These are phyloP conservation scores for Lemur catta DNA, from an alignment of 2,797 vertebrate genomes.

Conservation along the genomic window DNA sequence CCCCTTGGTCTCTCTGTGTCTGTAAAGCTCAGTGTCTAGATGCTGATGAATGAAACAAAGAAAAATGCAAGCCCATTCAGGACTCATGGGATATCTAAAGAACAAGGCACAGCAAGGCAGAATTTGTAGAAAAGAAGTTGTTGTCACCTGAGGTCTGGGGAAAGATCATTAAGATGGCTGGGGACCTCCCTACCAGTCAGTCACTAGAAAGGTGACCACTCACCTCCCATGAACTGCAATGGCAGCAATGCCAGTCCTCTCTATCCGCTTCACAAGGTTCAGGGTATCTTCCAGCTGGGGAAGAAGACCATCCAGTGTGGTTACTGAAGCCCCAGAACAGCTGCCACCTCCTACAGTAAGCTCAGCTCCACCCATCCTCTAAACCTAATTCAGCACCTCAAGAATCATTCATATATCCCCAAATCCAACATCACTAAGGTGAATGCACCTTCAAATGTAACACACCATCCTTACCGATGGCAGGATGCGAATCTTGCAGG, in stretches of 20 bases:
- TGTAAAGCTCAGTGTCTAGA: neutral
- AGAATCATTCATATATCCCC: neutral
- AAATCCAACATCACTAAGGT: conserved; percentile 33
- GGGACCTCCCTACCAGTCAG: neutral
- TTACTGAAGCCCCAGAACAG: neutral
- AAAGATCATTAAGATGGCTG: neutral
- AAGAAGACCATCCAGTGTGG: neutral
- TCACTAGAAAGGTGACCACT: conserved; percentile 45
- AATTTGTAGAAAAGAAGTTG: neutral
- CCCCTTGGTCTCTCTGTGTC: neutral
- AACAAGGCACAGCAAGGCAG: neutral
- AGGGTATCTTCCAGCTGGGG: conserved; percentile 93
- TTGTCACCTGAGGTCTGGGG: neutral
- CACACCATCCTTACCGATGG: conserved; percentile 86
- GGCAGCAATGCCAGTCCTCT: conserved; percentile 93
- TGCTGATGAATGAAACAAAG: conserved; percentile 13
- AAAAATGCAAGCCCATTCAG: conserved; percentile 5
- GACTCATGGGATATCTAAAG: neutral
- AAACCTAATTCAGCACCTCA: neutral
- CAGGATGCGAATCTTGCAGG: conserved; percentile 97
- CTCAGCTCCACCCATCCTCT: neutral
- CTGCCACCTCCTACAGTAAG: neutral
- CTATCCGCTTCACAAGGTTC: conserved; percentile 91
- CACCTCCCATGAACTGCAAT: conserved; percentile 97
- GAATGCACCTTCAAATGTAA: neutral